Conservation (phyloP, 2,888 invertebrate species). For the Sisyra nigra region DNA sequence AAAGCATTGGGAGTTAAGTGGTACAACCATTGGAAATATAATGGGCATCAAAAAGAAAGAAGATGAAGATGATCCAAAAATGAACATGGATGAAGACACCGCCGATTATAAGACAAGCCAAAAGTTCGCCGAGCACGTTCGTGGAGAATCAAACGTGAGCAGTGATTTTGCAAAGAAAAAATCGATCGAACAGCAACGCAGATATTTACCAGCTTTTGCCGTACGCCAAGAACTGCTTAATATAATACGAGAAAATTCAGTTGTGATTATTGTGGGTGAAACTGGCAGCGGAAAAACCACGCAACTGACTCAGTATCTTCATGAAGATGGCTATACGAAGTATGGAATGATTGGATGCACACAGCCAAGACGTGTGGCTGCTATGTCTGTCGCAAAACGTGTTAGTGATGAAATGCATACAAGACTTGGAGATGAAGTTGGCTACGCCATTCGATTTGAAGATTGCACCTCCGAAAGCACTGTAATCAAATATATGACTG, state of each 20-base stretch:
- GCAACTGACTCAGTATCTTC: slow-evolving; percentile 90
- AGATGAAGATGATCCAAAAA: slow-evolving; percentile 54
- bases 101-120: slow-evolving; percentile 85
- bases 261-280: slow-evolving; percentile 90
- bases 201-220: slow-evolving; percentile 89
- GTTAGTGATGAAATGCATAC: slow-evolving; percentile 97
- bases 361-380: slow-evolving; percentile 93
- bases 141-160: slow-evolving; percentile 47
- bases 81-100: slow-evolving; percentile 47
- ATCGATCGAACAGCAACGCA: slow-evolving; percentile 70
- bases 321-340: slow-evolving; percentile 90
- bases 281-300: slow-evolving; percentile 97
- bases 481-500: slow-evolving; percentile 97
- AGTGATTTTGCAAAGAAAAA: slow-evolving; percentile 79
- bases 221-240: slow-evolving; percentile 84
- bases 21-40: slow-evolving; percentile 89
- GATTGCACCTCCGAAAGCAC: slow-evolving; percentile 94
- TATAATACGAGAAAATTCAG: slow-evolving; percentile 81
- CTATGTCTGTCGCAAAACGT: slow-evolving; percentile 98
- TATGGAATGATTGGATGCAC: slow-evolving; percentile 95
- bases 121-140: slow-evolving; percentile 93
- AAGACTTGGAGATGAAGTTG: slow-evolving; percentile 77
- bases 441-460: slow-evolving; percentile 98
- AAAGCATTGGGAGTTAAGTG: slow-evolving; percentile 97
- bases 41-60: slow-evolving; percentile 83